A percentile compares a stretch with the other conserved stretches of the same genome.
Evolutionary conservation across 2,113 vertebrate species (phyloP).

Genomic region (Pedionomus torquatus): DNA sequence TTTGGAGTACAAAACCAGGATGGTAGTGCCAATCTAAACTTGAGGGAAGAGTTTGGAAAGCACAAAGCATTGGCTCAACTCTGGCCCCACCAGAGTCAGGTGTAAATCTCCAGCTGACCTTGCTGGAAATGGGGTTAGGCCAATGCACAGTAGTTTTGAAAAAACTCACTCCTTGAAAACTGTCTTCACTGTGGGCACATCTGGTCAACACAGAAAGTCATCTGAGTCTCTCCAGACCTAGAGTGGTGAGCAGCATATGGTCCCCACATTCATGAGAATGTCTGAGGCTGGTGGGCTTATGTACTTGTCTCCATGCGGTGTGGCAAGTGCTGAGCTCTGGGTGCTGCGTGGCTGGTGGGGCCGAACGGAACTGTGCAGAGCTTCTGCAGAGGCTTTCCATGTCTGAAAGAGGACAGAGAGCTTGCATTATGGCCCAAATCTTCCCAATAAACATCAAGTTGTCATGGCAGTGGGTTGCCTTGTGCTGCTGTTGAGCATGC

Average conservation of each 20-base stretch:
- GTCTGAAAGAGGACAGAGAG: background rate
- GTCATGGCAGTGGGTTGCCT: background rate
- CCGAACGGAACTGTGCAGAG: background rate
- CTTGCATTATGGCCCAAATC: background rate
- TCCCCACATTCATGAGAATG: fast-evolving
- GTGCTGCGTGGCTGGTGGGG: background rate
- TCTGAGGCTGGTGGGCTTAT: background rate
- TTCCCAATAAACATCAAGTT: background rate
- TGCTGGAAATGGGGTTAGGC: background rate
- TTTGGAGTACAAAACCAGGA: background rate
- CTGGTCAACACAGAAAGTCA: background rate
- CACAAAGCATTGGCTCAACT: fast-evolving
- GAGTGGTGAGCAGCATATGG: background rate
- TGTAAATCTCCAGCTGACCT: background rate
- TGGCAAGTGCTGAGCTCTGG: background rate
- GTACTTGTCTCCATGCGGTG: fast-evolving
- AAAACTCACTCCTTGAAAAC: background rate
- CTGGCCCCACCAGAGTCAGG: background rate
- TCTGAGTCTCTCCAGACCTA: background rate
- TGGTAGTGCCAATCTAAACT: background rate
- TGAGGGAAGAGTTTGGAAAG: background rate
- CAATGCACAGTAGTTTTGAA: background rate
- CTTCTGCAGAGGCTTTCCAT: background rate
- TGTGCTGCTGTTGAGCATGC: background rate
- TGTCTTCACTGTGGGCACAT: background rate